Evolutionary conservation across 2,113 vertebrate genomes (phyloP), one percentile per base, ranked within the genome.

Genomic region (Tragelaphus strepsiceros): DNA sequence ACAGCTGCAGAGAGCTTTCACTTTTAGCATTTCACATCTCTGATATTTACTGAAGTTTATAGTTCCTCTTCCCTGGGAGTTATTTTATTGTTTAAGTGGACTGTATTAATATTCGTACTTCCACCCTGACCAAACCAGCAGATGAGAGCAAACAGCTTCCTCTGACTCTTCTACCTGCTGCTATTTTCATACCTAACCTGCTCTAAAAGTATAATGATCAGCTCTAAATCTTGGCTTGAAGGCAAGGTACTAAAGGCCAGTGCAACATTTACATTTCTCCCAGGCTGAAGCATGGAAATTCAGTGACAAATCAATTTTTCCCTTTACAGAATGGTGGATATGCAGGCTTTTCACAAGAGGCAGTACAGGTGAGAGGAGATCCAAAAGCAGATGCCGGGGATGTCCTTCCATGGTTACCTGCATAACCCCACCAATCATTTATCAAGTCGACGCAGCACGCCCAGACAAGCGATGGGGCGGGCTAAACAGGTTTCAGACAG

Each of bases 271-370:
- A 98, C 98, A 98, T 98, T 98, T 98, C 98, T 98, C 97, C 90
- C 2, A 98, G 97, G 96, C 96, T 97, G 95, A 98, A 95, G 97
- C 98, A 98, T 93, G 91, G 96, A 98, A 98, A 98, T 98, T 98
- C 97, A 97, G 98, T 98, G 98, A 99, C 98, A 98, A 99, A 98
- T 98, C 98, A 98, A 98, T 98, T 98, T 98, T 98, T 98, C 97
- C 62, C 97, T 98, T 98, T 96, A 97, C 94, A 98, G 91, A 98
- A 56, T 83, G 95, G 98, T 97, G 28, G 96, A 96, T 96, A 95
- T 16, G 11, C 91, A 97, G 86, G 56, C 97, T 98, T 98, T 93
- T 96, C 95, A 98, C 97, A 98, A 98, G 74, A 98, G 90, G 97
- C 71, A 61, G 89, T 59, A 35, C 11, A 32, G 30, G 54, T 46